Percentiles rank a stretch among this genome's conserved stretches.
Evolutionary conservation across 2,797 vertebrate genomes (phyloP).

Genomic region (Neoniphon sammara): DNA sequence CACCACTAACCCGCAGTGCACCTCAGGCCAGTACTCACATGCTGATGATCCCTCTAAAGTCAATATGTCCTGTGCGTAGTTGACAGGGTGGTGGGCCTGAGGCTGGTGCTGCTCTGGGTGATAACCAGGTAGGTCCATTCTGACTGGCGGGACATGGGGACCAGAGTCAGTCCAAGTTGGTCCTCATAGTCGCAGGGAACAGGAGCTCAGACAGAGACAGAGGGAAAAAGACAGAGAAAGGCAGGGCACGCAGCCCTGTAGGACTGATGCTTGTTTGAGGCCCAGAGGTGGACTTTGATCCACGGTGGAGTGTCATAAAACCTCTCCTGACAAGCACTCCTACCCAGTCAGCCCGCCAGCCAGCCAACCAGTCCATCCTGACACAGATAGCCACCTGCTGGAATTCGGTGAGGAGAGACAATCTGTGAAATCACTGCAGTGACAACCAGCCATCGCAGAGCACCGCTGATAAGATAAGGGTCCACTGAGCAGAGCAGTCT

Average conservation of each 20-base stretch:
- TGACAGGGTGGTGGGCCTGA: slow-evolving; percentile 40
- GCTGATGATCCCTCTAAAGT: slow-evolving; percentile 70
- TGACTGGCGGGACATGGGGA: slow-evolving; percentile 47
- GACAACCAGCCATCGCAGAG: slow-evolving; percentile 41
- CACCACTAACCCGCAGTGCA: neutral
- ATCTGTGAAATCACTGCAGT: slow-evolving; percentile 47
- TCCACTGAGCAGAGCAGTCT: slow-evolving; percentile 9
- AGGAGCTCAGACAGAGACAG: slow-evolving; percentile 54
- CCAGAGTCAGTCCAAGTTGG: slow-evolving; percentile 48
- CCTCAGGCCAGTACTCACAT: slow-evolving; percentile 76
- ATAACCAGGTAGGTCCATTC: slow-evolving; percentile 75
- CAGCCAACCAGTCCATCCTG: slow-evolving; percentile 17
- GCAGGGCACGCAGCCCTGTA: slow-evolving; percentile 52
- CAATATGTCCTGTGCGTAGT: slow-evolving; percentile 55
- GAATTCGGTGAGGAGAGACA: slow-evolving; percentile 30
- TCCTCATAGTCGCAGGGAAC: slow-evolving; percentile 64
- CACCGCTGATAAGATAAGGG: slow-evolving; percentile 70
- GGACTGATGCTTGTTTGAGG: slow-evolving; percentile 76
- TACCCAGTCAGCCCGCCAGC: slow-evolving; percentile 64
- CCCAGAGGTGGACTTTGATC: slow-evolving; percentile 82
- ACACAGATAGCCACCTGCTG: slow-evolving; percentile 64
- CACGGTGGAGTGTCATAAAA: slow-evolving; percentile 80
- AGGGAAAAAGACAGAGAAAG: slow-evolving; percentile 55
- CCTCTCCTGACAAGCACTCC: slow-evolving; percentile 83
- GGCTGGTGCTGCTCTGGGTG: slow-evolving; percentile 55